Base-by-base conservation (phyloP, 1,140 invertebrate species). In the Drosophila pseudoananassae region DNA sequence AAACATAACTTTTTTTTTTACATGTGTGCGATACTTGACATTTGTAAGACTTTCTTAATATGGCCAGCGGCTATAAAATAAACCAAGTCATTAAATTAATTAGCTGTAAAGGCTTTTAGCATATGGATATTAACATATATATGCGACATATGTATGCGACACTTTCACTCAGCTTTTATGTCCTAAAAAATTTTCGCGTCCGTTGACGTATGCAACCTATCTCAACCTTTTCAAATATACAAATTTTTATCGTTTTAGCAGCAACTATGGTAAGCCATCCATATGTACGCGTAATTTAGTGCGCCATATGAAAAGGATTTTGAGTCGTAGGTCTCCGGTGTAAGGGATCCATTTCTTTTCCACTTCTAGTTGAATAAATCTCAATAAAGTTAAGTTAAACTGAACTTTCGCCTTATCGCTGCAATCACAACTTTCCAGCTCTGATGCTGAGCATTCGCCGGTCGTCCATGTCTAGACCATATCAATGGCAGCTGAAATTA, bases 401-500 rank as follows among this genome's bases (percentile, higher is more conserved):
- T 57, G 40, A 23, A 38, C 38, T 50, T 15, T 29, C 45, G 61
- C 38, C 65, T 65, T 74, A 60, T 64, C 51, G 51, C 17, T 20
- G 50, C 12, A 29, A 10, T 29, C 38, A 14, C 69, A 53, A 56
- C 10, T 57, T 14, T 50, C 38, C 20, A n/a, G 43, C 25, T 53
- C 9, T 46, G n/a, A 33, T 38, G 25, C 36, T 47, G 57, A 20
- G 20, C 25, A 14, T 15, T 45, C 36, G 36, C 33, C 61, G 31
- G 14, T 8, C 14, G 15, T 17, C 43, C 15, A 45, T 15, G 43
- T 4, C 7, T 17, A 40, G 40, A 6, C 47, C 47, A 53, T 85
- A 82, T 78, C 77, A 78, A 75, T 85, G 74, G 77, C 81, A 85
- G 78, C 76, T 68, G 87, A 87, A 88, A 87, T 87, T 87, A 87